A percentile compares a stretch with the other conserved stretches of the same genome.
phyloP scores from a whole-genome alignment of 2,888 invertebrate species.

The Tipula unca region DNA sequence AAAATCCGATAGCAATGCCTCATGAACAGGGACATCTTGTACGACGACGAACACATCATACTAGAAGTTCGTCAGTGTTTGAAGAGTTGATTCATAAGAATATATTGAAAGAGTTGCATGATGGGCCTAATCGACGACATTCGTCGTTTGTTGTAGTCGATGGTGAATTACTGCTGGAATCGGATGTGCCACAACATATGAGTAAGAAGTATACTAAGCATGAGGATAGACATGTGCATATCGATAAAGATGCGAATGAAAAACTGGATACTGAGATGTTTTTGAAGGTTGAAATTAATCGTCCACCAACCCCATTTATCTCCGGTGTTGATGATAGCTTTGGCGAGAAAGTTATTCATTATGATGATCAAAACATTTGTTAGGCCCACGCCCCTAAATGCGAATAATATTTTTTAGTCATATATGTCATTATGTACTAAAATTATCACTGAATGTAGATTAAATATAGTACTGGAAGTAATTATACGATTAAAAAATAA shows the following conservation, averaged over 20 bases:
- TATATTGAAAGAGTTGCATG: not conserved
- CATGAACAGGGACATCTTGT: not conserved
- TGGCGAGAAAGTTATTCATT: not conserved
- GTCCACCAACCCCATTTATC: not conserved
- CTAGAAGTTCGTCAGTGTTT: not conserved
- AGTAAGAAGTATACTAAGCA: not conserved
- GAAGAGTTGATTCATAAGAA: not conserved
- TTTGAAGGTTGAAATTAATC: constrained; percentile 16
- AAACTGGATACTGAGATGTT: not conserved
- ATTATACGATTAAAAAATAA: not conserved
- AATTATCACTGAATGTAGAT: not conserved
- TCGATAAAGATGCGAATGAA: not conserved
- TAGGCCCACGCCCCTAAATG: not conserved
- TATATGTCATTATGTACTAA: too few relatives aligned
- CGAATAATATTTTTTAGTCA: too few relatives aligned
- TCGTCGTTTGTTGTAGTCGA: constrained; percentile 4
- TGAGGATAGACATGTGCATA: not conserved
- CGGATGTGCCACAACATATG: not conserved
- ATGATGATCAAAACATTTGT: not conserved
- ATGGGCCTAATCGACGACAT: constrained; percentile 18
- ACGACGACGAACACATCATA: not conserved
- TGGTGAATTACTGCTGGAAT: not conserved
- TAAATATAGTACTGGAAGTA: not conserved
- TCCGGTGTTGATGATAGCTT: not conserved
- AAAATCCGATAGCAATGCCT: not conserved